Evolutionary conservation across 2,113 vertebrate species (phyloP), one percentile per base, ranked within the genome.

Genomic region (Acanthochromis polyacanthus): DNA sequence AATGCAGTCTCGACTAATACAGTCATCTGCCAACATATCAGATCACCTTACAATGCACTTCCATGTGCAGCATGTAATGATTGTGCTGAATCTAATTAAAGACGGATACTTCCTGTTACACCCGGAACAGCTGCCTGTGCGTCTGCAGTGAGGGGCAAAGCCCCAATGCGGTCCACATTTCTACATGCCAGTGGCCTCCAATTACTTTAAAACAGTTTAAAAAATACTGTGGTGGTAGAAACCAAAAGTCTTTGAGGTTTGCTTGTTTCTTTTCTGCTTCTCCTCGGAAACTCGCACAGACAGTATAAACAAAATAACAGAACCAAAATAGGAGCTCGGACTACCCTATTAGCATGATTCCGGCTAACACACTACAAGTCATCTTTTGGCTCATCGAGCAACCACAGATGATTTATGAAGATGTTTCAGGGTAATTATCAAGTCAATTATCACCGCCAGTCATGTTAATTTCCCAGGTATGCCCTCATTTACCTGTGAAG

Each of bases 101-200:
- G 82, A 85, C 65, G 79, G 71, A 53, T 78, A 90, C 83, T 88
- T 89, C 90, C 83, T 84, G 85, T 74, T 82, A 23, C 75, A 83
- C 71, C 85, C 85, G 83, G 86, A 91, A 85, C 92, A 91, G 89
- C 89, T 92, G 90, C 79, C 78, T 43, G 38, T 40, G 65, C 36
- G 73, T 87, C 89, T 88, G 83, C 68, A 77, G 50, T 7, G 74
- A 84, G 76, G 81, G 88, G 85, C 71, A 87, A 90, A 85, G 74
- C 79, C 78, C 82, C 75, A 57, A 62, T 80, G 91, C 46, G 85
- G 87, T 85, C 59, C 67, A 4, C 87, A 89, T 92, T 90, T 82
- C 83, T 57, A 40, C 85, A 90, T 92, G 80, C 89, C 89, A 65
- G 89, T 86, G 89, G 91, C 89, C 80, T 89, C 82, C 86, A 90